phyloP scores from a whole-genome alignment of 2,797 vertebrate species.

The Taenioides sp. region DNA sequence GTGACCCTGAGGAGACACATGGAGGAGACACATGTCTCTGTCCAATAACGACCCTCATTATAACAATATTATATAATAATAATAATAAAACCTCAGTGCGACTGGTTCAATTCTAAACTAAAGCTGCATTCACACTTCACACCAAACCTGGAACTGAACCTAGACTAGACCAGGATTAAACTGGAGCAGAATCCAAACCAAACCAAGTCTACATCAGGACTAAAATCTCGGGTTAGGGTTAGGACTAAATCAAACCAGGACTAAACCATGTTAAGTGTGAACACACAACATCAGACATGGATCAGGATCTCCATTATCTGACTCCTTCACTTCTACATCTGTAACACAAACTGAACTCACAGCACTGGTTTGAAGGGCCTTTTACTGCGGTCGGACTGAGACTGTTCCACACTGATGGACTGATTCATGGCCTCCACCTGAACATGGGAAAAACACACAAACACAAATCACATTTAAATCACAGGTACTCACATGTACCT shows the following conservation, averaged over 20 bases:
- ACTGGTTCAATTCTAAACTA: too few species aligned
- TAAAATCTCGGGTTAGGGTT: too few species aligned
- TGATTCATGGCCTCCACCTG: constrained; percentile 97
- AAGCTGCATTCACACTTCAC: too few species aligned
- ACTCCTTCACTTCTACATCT: constrained; percentile 59
- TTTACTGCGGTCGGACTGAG: constrained; percentile 97
- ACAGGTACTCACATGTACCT: too few species aligned
- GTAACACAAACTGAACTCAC: constrained; percentile 59
- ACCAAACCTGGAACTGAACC: too few species aligned
- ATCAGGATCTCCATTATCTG: neutral
- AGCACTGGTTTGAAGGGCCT: constrained; percentile 96
- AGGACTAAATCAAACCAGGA: too few species aligned
- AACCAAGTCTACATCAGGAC: too few species aligned
- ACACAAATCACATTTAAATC: too few species aligned
- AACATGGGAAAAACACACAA: neutral
- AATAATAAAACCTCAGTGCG: neutral
- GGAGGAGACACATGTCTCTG: too few species aligned
- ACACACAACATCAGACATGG: neutral
- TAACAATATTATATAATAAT: neutral
- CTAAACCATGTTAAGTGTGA: too few species aligned
- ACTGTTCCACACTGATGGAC: constrained; percentile 98
- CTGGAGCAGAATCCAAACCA: too few species aligned
- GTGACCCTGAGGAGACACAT: constrained; percentile 81
- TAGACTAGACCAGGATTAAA: too few species aligned
- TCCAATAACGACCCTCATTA: neutral